Conservation (phyloP, 92 coral and sea anemone species). For the Porites rus region DNA sequence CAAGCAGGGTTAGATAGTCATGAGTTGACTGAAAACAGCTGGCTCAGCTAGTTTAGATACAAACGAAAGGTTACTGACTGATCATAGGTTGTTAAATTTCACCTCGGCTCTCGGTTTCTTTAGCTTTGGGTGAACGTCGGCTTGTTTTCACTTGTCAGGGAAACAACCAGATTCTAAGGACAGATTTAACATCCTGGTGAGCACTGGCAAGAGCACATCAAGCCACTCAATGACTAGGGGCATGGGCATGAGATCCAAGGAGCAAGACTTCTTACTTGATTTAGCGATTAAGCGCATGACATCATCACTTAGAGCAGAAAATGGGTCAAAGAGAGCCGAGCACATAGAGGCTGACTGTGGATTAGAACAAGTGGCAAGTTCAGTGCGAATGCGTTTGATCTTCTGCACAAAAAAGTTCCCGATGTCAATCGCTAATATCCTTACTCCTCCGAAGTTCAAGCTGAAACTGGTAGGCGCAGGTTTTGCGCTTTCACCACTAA, state of each 20-base stretch:
- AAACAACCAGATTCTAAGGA: constrained; percentile 44
- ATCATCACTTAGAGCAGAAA: not conserved
- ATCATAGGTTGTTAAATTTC: constrained; percentile 19
- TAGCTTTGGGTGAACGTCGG: constrained; percentile 25
- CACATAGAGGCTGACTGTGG: not conserved
- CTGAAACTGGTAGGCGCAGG: no score
- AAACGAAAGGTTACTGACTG: constrained; percentile 14
- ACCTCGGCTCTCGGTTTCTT: not conserved
- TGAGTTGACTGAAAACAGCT: no score
- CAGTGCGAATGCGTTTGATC: not conserved
- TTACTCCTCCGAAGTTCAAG: not conserved
- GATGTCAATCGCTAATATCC: not conserved
- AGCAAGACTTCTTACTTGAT: constrained; percentile 46
- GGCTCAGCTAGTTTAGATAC: not conserved
- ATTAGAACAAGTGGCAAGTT: not conserved
- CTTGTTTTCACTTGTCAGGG: constrained; percentile 33
- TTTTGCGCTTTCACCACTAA: no score
- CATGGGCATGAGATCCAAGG: constrained; percentile 49
- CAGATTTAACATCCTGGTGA: constrained; percentile 50
- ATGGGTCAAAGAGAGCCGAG: not conserved
- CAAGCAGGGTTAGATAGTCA: no score
- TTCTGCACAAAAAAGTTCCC: not conserved
- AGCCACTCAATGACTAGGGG: constrained; percentile 39
- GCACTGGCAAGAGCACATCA: constrained; percentile 45
- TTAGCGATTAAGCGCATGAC: constrained; percentile 8